Evolutionary conservation across 2,113 vertebrate species (phyloP).

Genomic region (Tachysurus fulvidraco): DNA sequence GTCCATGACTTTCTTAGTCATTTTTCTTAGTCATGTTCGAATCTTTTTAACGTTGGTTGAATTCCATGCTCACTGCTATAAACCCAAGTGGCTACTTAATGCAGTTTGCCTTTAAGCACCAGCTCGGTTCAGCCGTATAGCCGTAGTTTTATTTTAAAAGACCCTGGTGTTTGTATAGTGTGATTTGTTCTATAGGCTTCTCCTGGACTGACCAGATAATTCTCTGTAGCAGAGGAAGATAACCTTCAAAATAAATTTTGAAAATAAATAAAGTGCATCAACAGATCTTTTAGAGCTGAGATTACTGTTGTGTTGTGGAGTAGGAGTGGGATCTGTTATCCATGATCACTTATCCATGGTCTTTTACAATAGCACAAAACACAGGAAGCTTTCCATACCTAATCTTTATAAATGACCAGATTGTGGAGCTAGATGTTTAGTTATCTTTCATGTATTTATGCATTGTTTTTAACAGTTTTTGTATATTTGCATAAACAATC

Average conservation of each 20-base stretch:
- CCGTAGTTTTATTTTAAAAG: neutral
- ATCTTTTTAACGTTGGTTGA: neutral
- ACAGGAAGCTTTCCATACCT: neutral
- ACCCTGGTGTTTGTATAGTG: neutral
- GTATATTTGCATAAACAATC: neutral
- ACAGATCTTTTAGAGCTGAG: slow-evolving; percentile 36
- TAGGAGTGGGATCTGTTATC: neutral
- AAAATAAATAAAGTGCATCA: slow-evolving; percentile 38
- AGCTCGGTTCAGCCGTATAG: neutral
- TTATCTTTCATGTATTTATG: slow-evolving; percentile 13
- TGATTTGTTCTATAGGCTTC: neutral
- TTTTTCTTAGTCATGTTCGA: neutral
- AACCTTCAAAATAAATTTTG: slow-evolving; percentile 6
- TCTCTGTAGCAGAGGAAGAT: slow-evolving; percentile 17
- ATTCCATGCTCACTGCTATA: neutral
- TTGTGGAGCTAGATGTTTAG: neutral
- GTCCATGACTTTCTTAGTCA: neutral
- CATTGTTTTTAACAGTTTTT: neutral
- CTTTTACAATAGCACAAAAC: neutral
- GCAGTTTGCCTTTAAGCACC: neutral
- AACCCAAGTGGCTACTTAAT: neutral
- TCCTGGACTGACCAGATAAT: slow-evolving; percentile 7
- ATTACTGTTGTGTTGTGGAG: slow-evolving; percentile 18
- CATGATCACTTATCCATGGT: slow-evolving; percentile 15
- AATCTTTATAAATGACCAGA: neutral